These are phyloP conservation scores for Eurytoma californica DNA, from an alignment of 2,888 invertebrate species.

Conservation along the genomic window DNA sequence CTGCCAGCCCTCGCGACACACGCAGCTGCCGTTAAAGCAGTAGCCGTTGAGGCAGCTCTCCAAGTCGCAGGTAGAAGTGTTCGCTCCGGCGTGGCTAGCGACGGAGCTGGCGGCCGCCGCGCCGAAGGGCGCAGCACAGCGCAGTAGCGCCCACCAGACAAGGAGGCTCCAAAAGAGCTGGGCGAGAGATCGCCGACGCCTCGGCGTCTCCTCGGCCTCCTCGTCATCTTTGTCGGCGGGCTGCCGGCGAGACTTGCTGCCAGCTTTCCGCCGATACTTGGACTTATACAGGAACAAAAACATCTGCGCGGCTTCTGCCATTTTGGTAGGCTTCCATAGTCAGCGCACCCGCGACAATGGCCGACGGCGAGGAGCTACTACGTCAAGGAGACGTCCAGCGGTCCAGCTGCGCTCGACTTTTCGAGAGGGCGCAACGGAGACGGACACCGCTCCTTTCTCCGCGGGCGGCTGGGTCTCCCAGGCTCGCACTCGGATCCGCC, in stretches of 20 bases:
- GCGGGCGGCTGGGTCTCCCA: neutral
- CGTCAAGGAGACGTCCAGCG: neutral
- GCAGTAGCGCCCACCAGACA: conserved; percentile 67
- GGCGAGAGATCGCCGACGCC: neutral
- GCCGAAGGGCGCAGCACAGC: conserved; percentile 62
- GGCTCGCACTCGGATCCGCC: neutral
- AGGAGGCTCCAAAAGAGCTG: conserved; percentile 58
- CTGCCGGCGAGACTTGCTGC: conserved; percentile 65
- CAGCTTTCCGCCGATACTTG: conserved; percentile 86
- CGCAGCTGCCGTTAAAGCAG: conserved; percentile 91
- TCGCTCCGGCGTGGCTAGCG: conserved; percentile 24
- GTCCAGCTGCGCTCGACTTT: neutral
- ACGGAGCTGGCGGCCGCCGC: conserved; percentile 48
- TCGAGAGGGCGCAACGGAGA: neutral
- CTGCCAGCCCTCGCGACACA: conserved; percentile 95
- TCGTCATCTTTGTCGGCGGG: conserved; percentile 52
- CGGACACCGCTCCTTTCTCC: neutral
- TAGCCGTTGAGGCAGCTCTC: conserved; percentile 79
- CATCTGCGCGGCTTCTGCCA: conserved; percentile 90
- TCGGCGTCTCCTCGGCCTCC: conserved; percentile 39
- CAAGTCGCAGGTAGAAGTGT: conserved; percentile 68
- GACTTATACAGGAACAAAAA: conserved; percentile 91
- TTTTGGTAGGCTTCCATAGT: conserved; percentile 80
- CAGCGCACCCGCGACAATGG: conserved; percentile 71
- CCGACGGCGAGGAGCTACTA: conserved; percentile 66